Evolutionary conservation across 1,140 invertebrate species (phyloP), one percentile per base, ranked within the genome.

Genomic region (Drosophila subpulchrella): DNA sequence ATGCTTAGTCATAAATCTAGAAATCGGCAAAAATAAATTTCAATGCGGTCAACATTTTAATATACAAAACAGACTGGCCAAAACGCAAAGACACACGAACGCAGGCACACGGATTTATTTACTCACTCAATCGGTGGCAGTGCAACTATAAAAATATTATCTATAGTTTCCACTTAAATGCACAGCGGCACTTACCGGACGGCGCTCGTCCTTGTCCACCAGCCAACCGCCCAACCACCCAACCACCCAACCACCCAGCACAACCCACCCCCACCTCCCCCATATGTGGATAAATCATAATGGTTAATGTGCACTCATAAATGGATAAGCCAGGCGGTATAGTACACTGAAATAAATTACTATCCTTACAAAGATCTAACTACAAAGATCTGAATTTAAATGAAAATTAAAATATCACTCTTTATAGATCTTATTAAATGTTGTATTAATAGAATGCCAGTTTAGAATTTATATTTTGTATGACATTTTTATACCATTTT

Each of bases 111-210:
- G 17, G 13, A 11, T 24, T 46, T 68, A 67, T 70, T 60, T 78
- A 75, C 59, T 57, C 63, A 63, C 58, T 63, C 57, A 76, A 53
- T 56, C 53, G 47, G 68, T 81, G 60, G 75, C 60, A 60, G 54
- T 67, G 74, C 68, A 78, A 81, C 79, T 78, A 90, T 81, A 90
- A 90, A 90, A 88, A 88, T 81, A 91, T 91, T 90, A 90, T 90
- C 86, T 90, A 90, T 90, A 90, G 86, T 90, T 90, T 90, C 86
- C 88, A 83, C 88, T 90, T 75, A 90, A 73, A 75, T 90, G 86
- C 86, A 91, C 86, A 90, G 60, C 70, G 56, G 76, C 80, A 88
- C 84, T 88, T 88, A 88, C 80, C 84, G 82, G 82, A 88, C 78
- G 78, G 17, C 81, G 82, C 74, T 70, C 63, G 39, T 60, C 60